These are phyloP conservation scores for Rhopilema esculentum DNA, from an alignment of 30 jellyfish, hydroid and myxozoan genomes.

Conservation along the genomic window DNA sequence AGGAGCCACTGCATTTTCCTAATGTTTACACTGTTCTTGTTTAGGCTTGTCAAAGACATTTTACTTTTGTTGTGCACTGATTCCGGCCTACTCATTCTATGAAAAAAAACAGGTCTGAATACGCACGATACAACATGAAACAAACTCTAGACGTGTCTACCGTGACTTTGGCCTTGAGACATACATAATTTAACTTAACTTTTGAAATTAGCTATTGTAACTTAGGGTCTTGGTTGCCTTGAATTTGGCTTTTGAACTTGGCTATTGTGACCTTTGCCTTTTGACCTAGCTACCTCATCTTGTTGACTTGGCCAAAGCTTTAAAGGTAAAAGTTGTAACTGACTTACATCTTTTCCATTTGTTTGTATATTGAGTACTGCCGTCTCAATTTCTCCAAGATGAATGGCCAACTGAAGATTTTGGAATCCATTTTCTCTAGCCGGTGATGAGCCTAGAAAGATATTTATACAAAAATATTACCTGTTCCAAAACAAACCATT, in stretches of 20 bases:
- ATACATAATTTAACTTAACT: neutral
- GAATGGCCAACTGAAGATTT: conserved; percentile 15
- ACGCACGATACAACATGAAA: too few species aligned
- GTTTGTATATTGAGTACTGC: conserved; percentile 4
- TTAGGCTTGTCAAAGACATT: too few species aligned
- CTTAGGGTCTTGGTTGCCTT: too few species aligned
- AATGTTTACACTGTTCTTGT: too few species aligned
- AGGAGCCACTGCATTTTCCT: too few species aligned
- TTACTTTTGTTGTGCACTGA: too few species aligned
- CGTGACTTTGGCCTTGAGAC: too few species aligned
- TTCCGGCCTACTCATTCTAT: too few species aligned
- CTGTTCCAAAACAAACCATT: neutral
- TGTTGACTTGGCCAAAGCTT: neutral
- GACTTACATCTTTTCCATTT: neutral
- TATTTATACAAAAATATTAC: neutral
- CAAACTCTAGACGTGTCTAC: too few species aligned
- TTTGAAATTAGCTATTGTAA: neutral
- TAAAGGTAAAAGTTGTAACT: neutral
- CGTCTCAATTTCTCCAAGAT: conserved; percentile 15
- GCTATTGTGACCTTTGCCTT: neutral
- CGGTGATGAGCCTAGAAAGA: neutral
- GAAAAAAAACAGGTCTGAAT: too few species aligned
- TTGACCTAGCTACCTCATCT: neutral
- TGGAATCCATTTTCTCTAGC: neutral
- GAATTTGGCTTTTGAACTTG: too few species aligned